Percentiles rank a stretch among this genome's conserved stretches.
phyloP scores from a whole-genome alignment of 2,113 vertebrate genomes.

The Plecturocebus donacophilus region DNA sequence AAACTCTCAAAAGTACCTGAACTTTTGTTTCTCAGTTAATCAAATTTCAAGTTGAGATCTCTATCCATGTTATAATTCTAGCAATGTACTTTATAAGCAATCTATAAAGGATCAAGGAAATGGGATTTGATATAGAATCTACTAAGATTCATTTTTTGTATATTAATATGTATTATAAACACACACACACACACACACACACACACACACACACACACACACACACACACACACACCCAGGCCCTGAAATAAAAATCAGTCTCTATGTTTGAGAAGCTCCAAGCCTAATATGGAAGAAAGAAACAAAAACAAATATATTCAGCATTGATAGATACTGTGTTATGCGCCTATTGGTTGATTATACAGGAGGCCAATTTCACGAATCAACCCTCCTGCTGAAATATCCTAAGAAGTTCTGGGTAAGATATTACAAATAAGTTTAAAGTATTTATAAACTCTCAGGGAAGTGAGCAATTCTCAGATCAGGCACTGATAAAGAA shows the following conservation, averaged over 20 bases:
- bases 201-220: too few species aligned
- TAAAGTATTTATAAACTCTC: neutral
- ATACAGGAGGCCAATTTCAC: neutral
- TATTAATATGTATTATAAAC: too few species aligned
- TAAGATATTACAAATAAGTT: slow-evolving; percentile 3
- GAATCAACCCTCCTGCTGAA: neutral
- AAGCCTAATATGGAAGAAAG: neutral
- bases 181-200: too few species aligned
- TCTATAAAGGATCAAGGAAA: neutral
- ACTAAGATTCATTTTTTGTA: neutral
- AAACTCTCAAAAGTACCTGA: neutral
- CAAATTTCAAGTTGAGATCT: slow-evolving; percentile 33
- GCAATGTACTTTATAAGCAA: neutral
- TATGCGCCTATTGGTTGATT: neutral
- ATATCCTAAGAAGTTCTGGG: neutral
- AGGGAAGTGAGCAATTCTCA: neutral
- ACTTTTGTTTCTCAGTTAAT: neutral
- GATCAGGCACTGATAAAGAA: neutral
- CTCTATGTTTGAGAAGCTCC: neutral
- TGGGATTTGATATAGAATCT: neutral
- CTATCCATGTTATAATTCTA: neutral
- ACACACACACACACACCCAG: neutral
- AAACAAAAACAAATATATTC: neutral
- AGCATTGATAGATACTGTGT: neutral
- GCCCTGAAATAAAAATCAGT: neutral